These are phyloP conservation scores for Pandion haliaetus DNA, from an alignment of 2,113 vertebrate genomes.

Conservation along the genomic window DNA sequence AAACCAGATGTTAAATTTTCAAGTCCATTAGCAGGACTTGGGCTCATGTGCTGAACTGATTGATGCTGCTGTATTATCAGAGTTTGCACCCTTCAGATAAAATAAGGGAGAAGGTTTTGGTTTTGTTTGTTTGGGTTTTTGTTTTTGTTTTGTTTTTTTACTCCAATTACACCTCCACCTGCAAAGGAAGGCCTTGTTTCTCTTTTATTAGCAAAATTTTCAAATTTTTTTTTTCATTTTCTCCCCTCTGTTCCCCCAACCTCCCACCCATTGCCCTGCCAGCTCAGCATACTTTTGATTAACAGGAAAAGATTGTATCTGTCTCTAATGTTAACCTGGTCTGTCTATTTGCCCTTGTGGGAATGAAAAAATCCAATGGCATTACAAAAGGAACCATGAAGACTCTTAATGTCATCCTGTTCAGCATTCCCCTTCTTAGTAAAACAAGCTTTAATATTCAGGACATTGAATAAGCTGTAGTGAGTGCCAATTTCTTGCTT, in stretches of 20 bases:
- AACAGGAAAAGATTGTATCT: background rate
- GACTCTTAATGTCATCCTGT: constrained; percentile 33
- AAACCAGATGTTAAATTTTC: background rate
- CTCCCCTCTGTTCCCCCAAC: background rate
- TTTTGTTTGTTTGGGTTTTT: background rate
- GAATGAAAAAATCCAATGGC: background rate
- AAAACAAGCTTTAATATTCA: constrained; percentile 37
- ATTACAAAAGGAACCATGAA: constrained; percentile 9
- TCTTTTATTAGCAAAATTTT: background rate
- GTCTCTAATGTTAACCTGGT: background rate
- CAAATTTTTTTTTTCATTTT: background rate
- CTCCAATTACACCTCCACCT: background rate
- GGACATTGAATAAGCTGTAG: constrained; percentile 34
- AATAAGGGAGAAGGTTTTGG: background rate
- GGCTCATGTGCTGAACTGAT: background rate
- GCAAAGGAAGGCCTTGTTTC: background rate
- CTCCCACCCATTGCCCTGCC: background rate
- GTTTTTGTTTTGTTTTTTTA: background rate
- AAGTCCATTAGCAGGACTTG: background rate
- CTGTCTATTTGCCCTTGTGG: background rate
- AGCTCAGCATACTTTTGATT: constrained; percentile 10
- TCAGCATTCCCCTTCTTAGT: constrained; percentile 26
- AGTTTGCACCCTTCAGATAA: background rate
- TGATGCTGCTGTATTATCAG: background rate
- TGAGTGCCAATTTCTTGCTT: background rate